A percentile compares a stretch with the other conserved stretches of the same genome.
Conservation (phyloP, 1,140 invertebrate genomes). For the Mylabris phalerata region DNA sequence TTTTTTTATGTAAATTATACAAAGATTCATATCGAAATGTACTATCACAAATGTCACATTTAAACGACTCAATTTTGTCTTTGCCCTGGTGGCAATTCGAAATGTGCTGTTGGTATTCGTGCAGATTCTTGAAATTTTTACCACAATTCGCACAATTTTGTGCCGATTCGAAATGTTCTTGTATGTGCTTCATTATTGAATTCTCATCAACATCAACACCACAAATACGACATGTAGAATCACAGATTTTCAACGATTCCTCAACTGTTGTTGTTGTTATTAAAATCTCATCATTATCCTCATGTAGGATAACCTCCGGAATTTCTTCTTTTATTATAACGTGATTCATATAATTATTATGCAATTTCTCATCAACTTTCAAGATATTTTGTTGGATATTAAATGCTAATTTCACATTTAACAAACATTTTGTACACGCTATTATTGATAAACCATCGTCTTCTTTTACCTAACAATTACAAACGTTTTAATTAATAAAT, state of each 20-base stretch:
- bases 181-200: constrained; percentile 3
- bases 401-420: constrained; percentile 9
- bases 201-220: not conserved
- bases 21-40: constrained; percentile 1
- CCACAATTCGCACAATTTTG: constrained; percentile 5
- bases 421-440: constrained; percentile 5
- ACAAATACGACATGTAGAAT: constrained; percentile 1
- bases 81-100: not conserved
- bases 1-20: constrained; percentile 5
- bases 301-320: not conserved
- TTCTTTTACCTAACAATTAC: constrained; percentile 1
- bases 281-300: not conserved
- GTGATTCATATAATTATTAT: not conserved
- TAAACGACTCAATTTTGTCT: not conserved
- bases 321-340: constrained; percentile 4
- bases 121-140: constrained; percentile 2
- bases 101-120: not conserved
- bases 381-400: constrained; percentile 8
- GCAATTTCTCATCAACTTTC: constrained; percentile 1
- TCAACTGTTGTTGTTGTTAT: not conserved
- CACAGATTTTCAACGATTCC: not conserved
- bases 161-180: not conserved
- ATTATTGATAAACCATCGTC: constrained; percentile 1
- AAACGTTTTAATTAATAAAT: not conserved
- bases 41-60: not conserved